Percentiles rank a stretch among this genome's conserved stretches.
phyloP scores from a whole-genome alignment of 2,888 invertebrate genomes.

The Drosophila kambysellisi region DNA sequence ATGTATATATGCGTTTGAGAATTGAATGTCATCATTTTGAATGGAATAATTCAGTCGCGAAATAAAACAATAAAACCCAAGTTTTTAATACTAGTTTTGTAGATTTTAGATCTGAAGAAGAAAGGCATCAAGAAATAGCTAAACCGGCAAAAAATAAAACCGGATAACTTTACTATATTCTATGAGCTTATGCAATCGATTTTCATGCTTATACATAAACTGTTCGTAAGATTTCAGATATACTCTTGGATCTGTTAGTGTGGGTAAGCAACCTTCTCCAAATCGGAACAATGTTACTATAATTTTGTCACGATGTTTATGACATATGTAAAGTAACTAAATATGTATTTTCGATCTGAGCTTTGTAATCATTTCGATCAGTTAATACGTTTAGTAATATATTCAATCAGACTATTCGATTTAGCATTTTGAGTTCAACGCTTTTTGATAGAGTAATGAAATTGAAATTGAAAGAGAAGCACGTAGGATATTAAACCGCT shows the following conservation, averaged over 20 bases:
- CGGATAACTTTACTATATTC: constrained; percentile 6
- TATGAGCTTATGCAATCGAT: background rate
- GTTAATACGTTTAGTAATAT: background rate
- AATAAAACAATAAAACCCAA: constrained; percentile 1
- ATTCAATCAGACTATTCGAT: no score
- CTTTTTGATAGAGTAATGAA: no score
- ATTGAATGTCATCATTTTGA: background rate
- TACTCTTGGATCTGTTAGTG: background rate
- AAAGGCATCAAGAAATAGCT: background rate
- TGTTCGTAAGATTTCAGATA: background rate
- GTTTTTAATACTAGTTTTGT: constrained; percentile 3
- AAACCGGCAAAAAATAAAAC: constrained; percentile 9
- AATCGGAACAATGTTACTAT: background rate
- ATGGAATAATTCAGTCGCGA: constrained; percentile 9
- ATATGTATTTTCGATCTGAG: background rate
- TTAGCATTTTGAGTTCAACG: no score
- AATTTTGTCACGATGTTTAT: background rate
- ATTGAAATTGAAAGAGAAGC: background rate
- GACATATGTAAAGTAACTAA: background rate
- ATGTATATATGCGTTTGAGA: background rate
- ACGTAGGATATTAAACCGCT: background rate
- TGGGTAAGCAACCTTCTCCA: background rate
- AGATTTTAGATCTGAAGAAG: background rate
- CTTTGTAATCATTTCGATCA: no score
- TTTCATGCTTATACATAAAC: background rate